Conservation (phyloP, 1,140 invertebrate species). For the Hydropsyche tenuis region DNA sequence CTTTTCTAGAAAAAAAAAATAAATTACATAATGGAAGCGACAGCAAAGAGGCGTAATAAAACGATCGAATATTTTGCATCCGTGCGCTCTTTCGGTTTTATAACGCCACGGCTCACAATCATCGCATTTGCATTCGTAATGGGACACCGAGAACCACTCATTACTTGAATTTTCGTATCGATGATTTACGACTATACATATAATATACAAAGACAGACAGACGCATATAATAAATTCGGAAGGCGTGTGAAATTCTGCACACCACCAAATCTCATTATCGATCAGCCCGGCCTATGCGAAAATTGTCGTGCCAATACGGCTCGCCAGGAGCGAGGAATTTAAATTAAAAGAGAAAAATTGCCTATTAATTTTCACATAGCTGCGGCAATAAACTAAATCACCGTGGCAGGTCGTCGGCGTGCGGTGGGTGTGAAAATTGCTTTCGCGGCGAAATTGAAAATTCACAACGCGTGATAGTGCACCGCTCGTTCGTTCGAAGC, state of each 20-base stretch:
- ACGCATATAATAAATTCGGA: background rate
- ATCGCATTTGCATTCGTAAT: slow-evolving; percentile 34
- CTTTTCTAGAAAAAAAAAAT: slow-evolving; percentile 7
- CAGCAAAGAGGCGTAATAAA: slow-evolving; percentile 25
- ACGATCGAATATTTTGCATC: slow-evolving; percentile 5
- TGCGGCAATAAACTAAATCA: slow-evolving; percentile 21
- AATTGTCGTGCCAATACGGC: background rate
- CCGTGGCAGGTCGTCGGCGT: slow-evolving; percentile 27
- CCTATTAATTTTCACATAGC: slow-evolving; percentile 28
- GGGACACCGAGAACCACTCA: slow-evolving; percentile 20
- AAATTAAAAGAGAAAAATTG: slow-evolving; percentile 32
- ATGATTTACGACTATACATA: slow-evolving; percentile 27
- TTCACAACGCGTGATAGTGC: background rate
- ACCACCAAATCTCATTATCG: slow-evolving; percentile 25
- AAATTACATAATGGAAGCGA: slow-evolving; percentile 23
- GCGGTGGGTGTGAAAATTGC: slow-evolving; percentile 32
- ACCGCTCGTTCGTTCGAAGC: background rate
- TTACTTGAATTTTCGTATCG: slow-evolving; percentile 22
- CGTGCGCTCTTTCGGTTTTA: background rate
- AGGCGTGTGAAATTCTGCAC: slow-evolving; percentile 32
- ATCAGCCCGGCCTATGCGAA: background rate
- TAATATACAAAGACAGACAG: background rate
- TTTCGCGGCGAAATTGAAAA: slow-evolving; percentile 14
- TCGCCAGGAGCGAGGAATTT: slow-evolving; percentile 9
- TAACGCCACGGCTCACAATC: too few relatives aligned